Conservation (phyloP, 2,113 vertebrate genomes). For the Rhineura floridana region DNA sequence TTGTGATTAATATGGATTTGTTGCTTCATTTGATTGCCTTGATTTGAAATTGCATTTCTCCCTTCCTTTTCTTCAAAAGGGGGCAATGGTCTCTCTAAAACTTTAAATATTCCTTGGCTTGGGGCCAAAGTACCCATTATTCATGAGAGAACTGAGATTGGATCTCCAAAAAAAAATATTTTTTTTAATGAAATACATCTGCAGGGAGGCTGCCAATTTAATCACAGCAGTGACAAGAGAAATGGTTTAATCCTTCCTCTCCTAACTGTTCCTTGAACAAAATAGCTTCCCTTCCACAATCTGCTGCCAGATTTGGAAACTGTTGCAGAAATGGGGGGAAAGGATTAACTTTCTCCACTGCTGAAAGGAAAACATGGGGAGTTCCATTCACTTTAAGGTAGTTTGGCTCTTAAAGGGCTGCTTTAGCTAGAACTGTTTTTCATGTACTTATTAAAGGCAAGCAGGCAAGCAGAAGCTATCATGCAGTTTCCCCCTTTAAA, state of each 20-base stretch:
- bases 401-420: background rate
- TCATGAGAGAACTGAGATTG: background rate
- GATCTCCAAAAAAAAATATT: background rate
- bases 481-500: too few species aligned
- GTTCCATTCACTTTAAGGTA: background rate
- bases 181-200: background rate
- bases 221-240: background rate
- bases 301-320: background rate
- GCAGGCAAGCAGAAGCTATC: too few species aligned
- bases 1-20: background rate
- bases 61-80: background rate
- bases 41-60: background rate
- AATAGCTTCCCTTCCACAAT: background rate
- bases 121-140: background rate
- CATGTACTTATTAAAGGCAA: background rate
- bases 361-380: background rate
- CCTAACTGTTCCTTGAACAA: background rate
- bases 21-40: background rate
- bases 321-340: background rate
- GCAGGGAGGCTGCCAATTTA: background rate
- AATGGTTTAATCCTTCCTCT: background rate
- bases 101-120: background rate
- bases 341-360: background rate
- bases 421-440: background rate
- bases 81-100: background rate